phyloP scores from a whole-genome alignment of 2,888 invertebrate genomes.

The Dasysyrphus tricinctus region DNA sequence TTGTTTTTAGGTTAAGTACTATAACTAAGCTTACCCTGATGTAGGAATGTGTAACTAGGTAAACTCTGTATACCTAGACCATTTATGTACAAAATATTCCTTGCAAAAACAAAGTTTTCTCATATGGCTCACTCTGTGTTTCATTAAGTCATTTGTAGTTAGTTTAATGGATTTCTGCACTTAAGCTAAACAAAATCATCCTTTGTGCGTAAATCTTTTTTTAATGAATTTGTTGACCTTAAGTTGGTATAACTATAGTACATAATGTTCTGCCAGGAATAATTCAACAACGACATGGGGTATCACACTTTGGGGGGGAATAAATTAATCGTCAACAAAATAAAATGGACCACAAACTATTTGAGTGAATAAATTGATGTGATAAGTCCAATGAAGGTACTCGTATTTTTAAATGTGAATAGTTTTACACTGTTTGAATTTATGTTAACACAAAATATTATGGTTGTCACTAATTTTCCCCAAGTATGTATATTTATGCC shows the following conservation, averaged over 20 bases:
- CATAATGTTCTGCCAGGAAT: neutral
- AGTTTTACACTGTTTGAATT: too few relatives aligned
- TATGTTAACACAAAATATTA: too few relatives aligned
- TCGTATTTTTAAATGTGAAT: too few relatives aligned
- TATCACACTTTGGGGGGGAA: neutral
- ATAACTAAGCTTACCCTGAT: neutral
- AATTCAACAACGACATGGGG: neutral
- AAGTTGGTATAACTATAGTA: neutral
- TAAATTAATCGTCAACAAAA: neutral
- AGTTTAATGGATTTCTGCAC: slow-evolving; percentile 43
- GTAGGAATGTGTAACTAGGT: neutral
- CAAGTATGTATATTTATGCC: too few relatives aligned
- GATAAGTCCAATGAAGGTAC: too few relatives aligned
- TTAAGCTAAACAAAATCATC: slow-evolving; percentile 22
- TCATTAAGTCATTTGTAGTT: slow-evolving; percentile 24
- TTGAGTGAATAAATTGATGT: too few relatives aligned
- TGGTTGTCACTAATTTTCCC: too few relatives aligned
- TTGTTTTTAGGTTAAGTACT: slow-evolving; percentile 59
- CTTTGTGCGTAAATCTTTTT: neutral
- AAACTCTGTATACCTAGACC: neutral
- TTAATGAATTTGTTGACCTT: slow-evolving; percentile 30
- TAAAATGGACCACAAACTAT: neutral
- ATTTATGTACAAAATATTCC: neutral
- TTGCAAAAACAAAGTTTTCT: neutral
- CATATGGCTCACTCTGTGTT: neutral